Percentiles rank a stretch among this genome's conserved stretches.
phyloP scores from a whole-genome alignment of 2,888 invertebrate species.

The Ariolimax columbianus region DNA sequence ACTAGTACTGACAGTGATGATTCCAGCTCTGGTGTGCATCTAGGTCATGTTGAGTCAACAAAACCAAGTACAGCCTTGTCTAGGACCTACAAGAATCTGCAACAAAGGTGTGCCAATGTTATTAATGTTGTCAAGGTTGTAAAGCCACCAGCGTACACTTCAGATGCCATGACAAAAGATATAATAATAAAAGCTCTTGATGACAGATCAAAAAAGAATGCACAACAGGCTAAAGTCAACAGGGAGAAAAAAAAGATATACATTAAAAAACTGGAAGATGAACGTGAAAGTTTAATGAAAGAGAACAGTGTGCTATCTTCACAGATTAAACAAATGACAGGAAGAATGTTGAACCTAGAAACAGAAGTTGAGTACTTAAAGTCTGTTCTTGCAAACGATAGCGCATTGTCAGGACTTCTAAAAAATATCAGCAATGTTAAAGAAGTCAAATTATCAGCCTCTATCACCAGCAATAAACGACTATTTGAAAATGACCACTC shows the following conservation, averaged over 20 bases:
- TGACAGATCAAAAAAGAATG: constrained; percentile 71
- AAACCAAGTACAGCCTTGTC: not conserved
- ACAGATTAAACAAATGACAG: constrained; percentile 54
- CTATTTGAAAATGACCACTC: constrained; percentile 61
- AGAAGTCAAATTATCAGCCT: constrained; percentile 65
- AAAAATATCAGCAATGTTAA: constrained; percentile 70
- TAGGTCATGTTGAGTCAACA: not conserved
- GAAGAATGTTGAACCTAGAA: constrained; percentile 59
- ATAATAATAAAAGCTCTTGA: constrained; percentile 63
- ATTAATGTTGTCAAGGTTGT: constrained; percentile 57
- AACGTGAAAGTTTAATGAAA: constrained; percentile 60
- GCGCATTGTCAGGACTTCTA: constrained; percentile 69
- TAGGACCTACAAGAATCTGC: not conserved
- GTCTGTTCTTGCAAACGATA: constrained; percentile 74
- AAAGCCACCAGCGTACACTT: constrained; percentile 57
- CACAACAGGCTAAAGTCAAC: constrained; percentile 71
- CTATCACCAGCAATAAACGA: constrained; percentile 63
- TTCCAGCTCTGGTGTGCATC: constrained; percentile 2
- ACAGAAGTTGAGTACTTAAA: constrained; percentile 73
- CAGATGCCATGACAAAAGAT: constrained; percentile 54
- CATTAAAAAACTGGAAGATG: constrained; percentile 68
- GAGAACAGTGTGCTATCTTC: constrained; percentile 64
- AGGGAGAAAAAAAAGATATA: constrained; percentile 75
- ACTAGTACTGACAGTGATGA: constrained; percentile 48
- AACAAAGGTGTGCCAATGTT: not conserved